Evolutionary conservation across 2,113 vertebrate species (phyloP).

Genomic region (Leiothrix lutea): DNA sequence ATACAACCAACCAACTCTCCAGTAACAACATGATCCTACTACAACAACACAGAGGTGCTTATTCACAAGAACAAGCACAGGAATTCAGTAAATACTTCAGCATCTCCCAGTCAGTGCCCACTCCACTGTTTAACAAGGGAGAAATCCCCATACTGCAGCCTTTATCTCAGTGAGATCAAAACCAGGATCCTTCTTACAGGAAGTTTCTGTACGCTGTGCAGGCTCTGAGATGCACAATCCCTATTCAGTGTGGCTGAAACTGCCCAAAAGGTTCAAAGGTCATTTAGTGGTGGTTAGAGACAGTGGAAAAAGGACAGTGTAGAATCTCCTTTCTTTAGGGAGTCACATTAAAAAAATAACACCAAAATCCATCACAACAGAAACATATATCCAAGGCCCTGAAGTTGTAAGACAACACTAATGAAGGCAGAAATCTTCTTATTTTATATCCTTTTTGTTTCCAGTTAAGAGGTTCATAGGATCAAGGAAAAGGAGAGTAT

Average conservation of each 20-base stretch:
- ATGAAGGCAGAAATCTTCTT: background rate
- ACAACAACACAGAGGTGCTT: background rate
- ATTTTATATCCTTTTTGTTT: background rate
- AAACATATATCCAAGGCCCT: background rate
- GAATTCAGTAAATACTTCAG: background rate
- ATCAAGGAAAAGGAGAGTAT: background rate
- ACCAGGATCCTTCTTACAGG: background rate
- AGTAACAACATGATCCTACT: background rate
- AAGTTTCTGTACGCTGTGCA: background rate
- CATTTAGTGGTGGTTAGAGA: background rate
- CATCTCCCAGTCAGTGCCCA: background rate
- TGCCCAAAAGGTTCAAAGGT: background rate
- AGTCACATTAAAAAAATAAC: background rate
- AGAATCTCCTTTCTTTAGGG: background rate
- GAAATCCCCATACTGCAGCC: background rate
- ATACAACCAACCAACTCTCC: background rate
- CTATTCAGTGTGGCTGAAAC: background rate
- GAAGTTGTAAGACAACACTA: background rate
- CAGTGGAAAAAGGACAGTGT: background rate
- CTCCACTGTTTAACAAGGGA: background rate
- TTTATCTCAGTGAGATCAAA: background rate
- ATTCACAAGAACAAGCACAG: background rate
- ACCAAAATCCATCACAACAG: background rate
- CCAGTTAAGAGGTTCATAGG: background rate
- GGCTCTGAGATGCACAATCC: background rate